Conservation (phyloP, 2,797 vertebrate genomes). For the Sphaeramia orbicularis region DNA sequence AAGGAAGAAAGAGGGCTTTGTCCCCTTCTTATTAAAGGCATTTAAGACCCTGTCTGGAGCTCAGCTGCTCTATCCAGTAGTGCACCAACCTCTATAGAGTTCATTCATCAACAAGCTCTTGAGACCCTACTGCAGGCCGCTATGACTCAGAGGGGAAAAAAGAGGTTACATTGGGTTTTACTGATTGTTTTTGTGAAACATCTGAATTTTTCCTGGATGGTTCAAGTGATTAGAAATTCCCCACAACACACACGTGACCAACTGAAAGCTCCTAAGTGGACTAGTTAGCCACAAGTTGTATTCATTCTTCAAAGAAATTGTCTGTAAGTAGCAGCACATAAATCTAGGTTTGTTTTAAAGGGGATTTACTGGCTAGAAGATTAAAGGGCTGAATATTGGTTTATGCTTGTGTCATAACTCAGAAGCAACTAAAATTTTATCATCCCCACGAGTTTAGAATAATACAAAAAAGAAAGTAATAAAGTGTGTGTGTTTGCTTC, state of each 20-base stretch:
- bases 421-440: too few species aligned
- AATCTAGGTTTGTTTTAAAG: constrained; percentile 3
- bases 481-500: too few species aligned
- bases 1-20: constrained; percentile 85
- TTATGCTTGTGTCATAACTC: too few species aligned
- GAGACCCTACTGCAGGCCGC: constrained; percentile 41
- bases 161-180: constrained; percentile 35
- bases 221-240: constrained; percentile 39
- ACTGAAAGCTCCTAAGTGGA: constrained; percentile 33
- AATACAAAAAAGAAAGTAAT: too few species aligned
- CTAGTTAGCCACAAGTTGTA: constrained; percentile 3
- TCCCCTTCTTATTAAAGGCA: constrained; percentile 83
- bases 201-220: constrained; percentile 21
- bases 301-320: constrained; percentile 3
- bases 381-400: not conserved
- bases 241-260: constrained; percentile 32
- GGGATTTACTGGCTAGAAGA: not conserved
- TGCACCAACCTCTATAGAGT: constrained; percentile 63
- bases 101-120: constrained; percentile 70
- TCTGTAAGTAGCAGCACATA: not conserved
- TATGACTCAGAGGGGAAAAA: constrained; percentile 17
- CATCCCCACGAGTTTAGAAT: too few species aligned
- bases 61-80: constrained; percentile 65
- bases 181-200: constrained; percentile 43
- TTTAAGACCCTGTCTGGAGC: constrained; percentile 81